These are phyloP conservation scores for Chrysina gloriosa DNA, from an alignment of 2,888 invertebrate genomes.

Conservation along the genomic window DNA sequence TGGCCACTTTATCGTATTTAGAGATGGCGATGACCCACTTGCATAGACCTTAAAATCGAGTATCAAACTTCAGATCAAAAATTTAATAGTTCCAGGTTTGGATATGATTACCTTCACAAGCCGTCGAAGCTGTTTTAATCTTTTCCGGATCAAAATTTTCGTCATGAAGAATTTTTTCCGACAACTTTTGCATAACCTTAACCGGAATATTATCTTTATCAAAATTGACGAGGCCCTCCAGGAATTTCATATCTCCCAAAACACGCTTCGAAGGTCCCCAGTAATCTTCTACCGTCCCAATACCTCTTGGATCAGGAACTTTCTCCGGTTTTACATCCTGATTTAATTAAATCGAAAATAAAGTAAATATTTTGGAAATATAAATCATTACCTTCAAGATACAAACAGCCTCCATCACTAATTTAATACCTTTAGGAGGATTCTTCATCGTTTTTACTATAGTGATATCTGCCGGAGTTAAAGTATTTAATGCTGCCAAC, in stretches of 20 bases:
- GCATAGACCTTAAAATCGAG: slow-evolving; percentile 72
- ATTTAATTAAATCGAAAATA: not conserved
- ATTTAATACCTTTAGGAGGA: slow-evolving; percentile 89
- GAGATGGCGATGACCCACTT: slow-evolving; percentile 96
- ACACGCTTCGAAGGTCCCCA: slow-evolving; percentile 93
- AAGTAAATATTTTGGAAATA: not conserved
- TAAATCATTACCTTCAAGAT: slow-evolving; percentile 79
- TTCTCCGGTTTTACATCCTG: slow-evolving; percentile 90
- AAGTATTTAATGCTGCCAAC: slow-evolving; percentile 86
- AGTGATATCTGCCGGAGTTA: slow-evolving; percentile 91
- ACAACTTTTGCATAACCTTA: slow-evolving; percentile 84
- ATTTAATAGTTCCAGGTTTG: not conserved
- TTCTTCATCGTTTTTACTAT: slow-evolving; percentile 97
- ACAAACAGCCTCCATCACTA: slow-evolving; percentile 96
- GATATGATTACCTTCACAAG: slow-evolving; percentile 73
- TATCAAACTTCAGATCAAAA: slow-evolving; percentile 52
- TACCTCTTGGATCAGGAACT: slow-evolving; percentile 83
- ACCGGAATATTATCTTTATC: slow-evolving; percentile 95
- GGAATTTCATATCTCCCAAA: slow-evolving; percentile 90
- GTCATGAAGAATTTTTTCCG: slow-evolving; percentile 83
- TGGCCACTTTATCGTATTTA: slow-evolving; percentile 93
- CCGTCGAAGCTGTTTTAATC: slow-evolving; percentile 86
- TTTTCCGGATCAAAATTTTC: slow-evolving; percentile 94
- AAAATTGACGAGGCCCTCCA: slow-evolving; percentile 86
- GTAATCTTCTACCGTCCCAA: slow-evolving; percentile 89